These are phyloP conservation scores for Urocyon cinereoargenteus DNA, from an alignment of 2,797 vertebrate genomes.

Conservation along the genomic window DNA sequence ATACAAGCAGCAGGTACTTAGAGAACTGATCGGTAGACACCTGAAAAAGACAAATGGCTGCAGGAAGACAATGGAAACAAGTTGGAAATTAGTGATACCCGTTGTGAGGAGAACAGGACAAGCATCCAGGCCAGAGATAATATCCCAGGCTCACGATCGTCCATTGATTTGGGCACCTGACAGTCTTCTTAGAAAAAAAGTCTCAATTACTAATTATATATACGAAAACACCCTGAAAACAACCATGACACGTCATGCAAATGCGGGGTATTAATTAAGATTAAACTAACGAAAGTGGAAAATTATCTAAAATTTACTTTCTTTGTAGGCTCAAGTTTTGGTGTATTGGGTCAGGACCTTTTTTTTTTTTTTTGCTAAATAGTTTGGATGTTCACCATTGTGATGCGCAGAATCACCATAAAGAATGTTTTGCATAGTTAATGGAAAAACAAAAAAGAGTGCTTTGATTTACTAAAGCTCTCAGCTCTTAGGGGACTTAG, in stretches of 20 bases:
- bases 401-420: not conserved
- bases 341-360: not conserved
- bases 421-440: not conserved
- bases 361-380: not conserved
- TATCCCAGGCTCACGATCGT: not conserved
- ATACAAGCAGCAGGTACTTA: slow-evolving; percentile 82
- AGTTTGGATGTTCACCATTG: not conserved
- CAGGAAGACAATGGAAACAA: slow-evolving; percentile 28
- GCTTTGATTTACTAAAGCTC: slow-evolving; percentile 37
- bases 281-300: not conserved
- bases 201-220: slow-evolving; percentile 20
- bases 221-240: not conserved
- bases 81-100: slow-evolving; percentile 60
- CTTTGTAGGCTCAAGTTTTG: not conserved
- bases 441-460: not conserved
- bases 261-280: not conserved
- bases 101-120: slow-evolving; percentile 33
- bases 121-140: not conserved
- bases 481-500: not conserved
- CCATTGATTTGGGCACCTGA: not conserved
- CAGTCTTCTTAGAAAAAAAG: not conserved
- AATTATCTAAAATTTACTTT: slow-evolving; percentile 11
- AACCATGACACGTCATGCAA: not conserved
- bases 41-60: slow-evolving; percentile 71
- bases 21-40: slow-evolving; percentile 72